Conservation (phyloP, 2,113 vertebrate genomes). For the Oenanthe melanoleuca region DNA sequence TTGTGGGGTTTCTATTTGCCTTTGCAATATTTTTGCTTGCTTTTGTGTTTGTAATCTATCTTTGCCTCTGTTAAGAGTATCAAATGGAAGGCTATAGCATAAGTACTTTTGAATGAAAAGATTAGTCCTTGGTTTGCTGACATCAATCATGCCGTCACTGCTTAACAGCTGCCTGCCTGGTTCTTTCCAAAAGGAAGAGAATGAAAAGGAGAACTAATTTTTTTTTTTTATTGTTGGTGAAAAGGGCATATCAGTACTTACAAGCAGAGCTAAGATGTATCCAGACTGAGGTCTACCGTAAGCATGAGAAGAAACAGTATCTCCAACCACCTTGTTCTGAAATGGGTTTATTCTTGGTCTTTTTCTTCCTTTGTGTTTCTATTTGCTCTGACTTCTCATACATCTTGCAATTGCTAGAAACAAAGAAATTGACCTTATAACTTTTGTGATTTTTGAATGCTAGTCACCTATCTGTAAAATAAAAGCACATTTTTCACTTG, state of each 20-base stretch:
- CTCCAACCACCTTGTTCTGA: background rate
- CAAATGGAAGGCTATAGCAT: background rate
- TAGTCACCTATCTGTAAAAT: background rate
- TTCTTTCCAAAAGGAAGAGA: background rate
- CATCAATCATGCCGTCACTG: background rate
- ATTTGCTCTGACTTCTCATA: background rate
- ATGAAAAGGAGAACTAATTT: background rate
- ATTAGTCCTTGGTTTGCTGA: background rate
- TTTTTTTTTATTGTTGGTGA: background rate
- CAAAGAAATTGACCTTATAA: background rate
- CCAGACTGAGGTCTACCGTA: background rate
- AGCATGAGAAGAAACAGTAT: background rate
- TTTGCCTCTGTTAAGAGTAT: background rate
- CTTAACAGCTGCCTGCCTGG: background rate
- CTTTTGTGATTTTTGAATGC: background rate
- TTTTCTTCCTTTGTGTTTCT: background rate
- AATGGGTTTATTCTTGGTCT: background rate
- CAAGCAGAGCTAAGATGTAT: background rate
- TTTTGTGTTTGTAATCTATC: background rate
- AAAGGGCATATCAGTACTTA: background rate
- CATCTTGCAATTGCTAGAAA: background rate
- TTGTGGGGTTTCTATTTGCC: background rate
- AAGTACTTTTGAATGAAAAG: background rate
- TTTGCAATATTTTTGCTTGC: background rate
- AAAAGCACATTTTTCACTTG: background rate